Evolutionary conservation across 2,113 vertebrate genomes (phyloP), one percentile per base, ranked within the genome.

Genomic region (Bubalus kerabau): DNA sequence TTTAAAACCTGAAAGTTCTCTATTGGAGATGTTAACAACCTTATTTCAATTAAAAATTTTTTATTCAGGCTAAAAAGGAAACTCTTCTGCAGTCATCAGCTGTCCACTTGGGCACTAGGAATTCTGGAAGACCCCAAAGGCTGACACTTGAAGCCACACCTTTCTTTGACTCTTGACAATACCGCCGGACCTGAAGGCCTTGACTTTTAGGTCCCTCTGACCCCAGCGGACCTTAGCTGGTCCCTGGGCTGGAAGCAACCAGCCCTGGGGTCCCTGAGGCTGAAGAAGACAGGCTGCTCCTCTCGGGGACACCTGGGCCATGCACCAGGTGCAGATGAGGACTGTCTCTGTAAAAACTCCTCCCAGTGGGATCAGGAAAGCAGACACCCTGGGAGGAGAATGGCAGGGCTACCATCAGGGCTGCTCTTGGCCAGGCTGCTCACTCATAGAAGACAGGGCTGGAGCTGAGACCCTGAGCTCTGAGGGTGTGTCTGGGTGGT

Each of bases 261-360:
- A 28, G 78, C 28, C 57, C 40, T 36, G 52, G 30, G 48, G 26
- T 46, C 28, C 7, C 71, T 26, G 14, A 12, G 91, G 82, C 89
- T 52, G 86, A 59, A 30, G 17, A 19, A 48, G 8, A 32, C 14
- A 28, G 81, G 10, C 21, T 23, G 52, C 62, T 64, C 46, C 23
- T 46, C 13, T 36, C 60, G 4, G 14, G 16, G 62, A 48, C 36
- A 26, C 46, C 32, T 2, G 5, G 59, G 54, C 59, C 26, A 50
- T 32, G 6, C 43, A 9, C 67, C 0, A 0, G 32, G n/a, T 32
- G 57, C 28, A 10, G n/a, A 3, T 10, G 4, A 50, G 43, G 52
- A 2, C 7, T 2, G 1, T 52, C 43, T 84, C 50, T 59, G 16
- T 81, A 81, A 57, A 83, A 60, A 52, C 8, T 26, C 64, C 50